phyloP scores from a whole-genome alignment of 2,797 vertebrate genomes.

The Enteromius anoplus region DNA sequence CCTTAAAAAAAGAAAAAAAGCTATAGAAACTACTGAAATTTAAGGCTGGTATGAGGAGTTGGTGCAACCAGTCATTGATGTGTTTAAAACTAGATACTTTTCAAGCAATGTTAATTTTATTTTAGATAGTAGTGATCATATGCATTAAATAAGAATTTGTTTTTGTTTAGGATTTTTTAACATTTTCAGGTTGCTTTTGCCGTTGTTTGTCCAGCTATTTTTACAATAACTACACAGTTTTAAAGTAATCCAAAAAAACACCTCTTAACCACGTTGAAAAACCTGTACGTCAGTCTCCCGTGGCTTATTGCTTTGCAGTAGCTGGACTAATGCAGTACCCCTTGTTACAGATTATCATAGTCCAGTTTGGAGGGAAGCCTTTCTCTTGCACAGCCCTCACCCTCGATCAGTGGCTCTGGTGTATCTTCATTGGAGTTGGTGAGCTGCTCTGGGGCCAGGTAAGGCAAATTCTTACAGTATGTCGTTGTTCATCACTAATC shows the following conservation, averaged over 20 bases:
- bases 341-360: constrained; percentile 87
- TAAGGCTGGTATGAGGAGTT: background rate
- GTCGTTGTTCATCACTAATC: background rate
- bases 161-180: background rate
- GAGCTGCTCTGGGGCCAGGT: constrained; percentile 99
- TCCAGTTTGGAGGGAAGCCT: constrained; percentile 95
- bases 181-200: background rate
- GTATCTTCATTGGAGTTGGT: constrained; percentile 92
- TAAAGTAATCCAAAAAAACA: constrained; percentile 8
- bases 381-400: constrained; percentile 93
- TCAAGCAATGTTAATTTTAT: background rate
- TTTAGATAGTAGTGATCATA: background rate
- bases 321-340: constrained; percentile 2
- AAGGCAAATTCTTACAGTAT: constrained; percentile 56
- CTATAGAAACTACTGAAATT: background rate
- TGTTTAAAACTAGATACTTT: background rate
- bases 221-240: background rate
- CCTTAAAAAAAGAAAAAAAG: no score
- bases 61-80: background rate
- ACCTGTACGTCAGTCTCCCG: background rate
- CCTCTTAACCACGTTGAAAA: background rate
- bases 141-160: background rate
- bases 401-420: constrained; percentile 97
- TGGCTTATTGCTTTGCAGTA: constrained; percentile 16
- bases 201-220: background rate